Evolutionary conservation across 1,140 invertebrate genomes (phyloP), one percentile per base, ranked within the genome.

Genomic region (Micrasema longulum): DNA sequence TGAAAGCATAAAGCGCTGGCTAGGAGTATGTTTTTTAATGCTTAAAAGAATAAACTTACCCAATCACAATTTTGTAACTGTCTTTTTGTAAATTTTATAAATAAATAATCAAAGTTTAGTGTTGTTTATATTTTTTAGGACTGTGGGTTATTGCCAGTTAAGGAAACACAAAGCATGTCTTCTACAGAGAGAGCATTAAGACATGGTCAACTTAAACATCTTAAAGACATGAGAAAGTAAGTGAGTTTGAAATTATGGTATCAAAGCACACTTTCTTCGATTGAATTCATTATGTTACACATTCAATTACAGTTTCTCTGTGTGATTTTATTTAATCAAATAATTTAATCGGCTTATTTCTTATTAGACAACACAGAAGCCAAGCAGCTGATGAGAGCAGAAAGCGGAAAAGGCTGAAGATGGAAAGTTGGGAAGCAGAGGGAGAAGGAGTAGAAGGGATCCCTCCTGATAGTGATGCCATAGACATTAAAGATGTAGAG

Each of bases 401-500:
- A 78, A 89, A 92, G 78, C 88, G 90, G 22, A 95, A 94, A 79
- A 83, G 93, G 48, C 86, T 98, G 1, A 92, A 92, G 84, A 75
- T 85, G 5, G 80, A 83, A 70, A 79, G 81, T 0, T 85, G 80
- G 80, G 84, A 84, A 77, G 78, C 83, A 35, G 78, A 87, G 69
- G 83, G 87, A 73, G 80, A 84, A 52, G 80, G 84, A 65, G 77
- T 83, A 36, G 83, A 84, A 14, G 85, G 89, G 31, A 81, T 85
- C 1, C 89, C 90, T 35, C 82, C 88, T 4, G 85, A 88, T 38
- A 87, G 89, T 57, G 86, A 86, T 9, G 83, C 85, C 63, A 86
- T 92, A 16, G 95, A 98, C 80, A 93, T 98, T 36, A 90, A 93
- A 76, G 96, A 98, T 81, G 89, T 99, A n/a, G 95, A 98, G 81